A percentile compares a stretch with the other conserved stretches of the same genome.
These are phyloP conservation scores for Hormiphora californensis DNA, from an alignment of 37 sponge, comb jelly and placozoan species.

Conservation along the genomic window DNA sequence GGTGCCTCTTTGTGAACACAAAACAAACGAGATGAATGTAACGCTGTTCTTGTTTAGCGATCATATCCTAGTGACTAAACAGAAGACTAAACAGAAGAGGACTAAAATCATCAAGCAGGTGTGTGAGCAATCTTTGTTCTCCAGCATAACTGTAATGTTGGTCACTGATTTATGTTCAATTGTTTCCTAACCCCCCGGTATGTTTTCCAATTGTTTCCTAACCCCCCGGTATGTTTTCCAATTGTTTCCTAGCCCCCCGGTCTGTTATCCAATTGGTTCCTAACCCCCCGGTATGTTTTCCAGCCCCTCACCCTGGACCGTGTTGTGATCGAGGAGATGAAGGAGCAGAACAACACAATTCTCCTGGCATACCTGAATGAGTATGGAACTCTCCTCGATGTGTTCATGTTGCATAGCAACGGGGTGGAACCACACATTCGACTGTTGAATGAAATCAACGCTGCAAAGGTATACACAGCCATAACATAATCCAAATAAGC, in stretches of 20 bases:
- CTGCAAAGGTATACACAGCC: slow-evolving; percentile 34
- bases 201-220: too few species aligned
- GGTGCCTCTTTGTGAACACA: background rate
- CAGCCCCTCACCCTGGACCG: slow-evolving; percentile 42
- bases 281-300: background rate
- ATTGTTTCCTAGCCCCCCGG: too few species aligned
- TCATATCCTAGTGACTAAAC: slow-evolving; percentile 20
- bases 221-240: too few species aligned
- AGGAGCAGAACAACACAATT: background rate
- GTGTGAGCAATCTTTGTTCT: too few species aligned
- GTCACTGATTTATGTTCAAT: too few species aligned
- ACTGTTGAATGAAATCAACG: slow-evolving; percentile 28
- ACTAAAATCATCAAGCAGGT: slow-evolving; percentile 48
- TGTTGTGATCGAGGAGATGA: slow-evolving; percentile 25
- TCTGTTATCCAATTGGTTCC: too few species aligned
- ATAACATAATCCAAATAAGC: too few species aligned
- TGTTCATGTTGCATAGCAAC: background rate
- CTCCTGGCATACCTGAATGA: slow-evolving; percentile 38
- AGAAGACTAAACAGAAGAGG: slow-evolving; percentile 1
- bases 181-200: too few species aligned
- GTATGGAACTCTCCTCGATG: slow-evolving; percentile 34
- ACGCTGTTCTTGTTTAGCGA: slow-evolving; percentile 27
- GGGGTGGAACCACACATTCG: background rate
- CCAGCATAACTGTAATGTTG: too few species aligned
- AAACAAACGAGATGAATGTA: slow-evolving; percentile 21